Conservation (phyloP, 1,140 invertebrate genomes). For the Pygmarrhopalites habei region DNA sequence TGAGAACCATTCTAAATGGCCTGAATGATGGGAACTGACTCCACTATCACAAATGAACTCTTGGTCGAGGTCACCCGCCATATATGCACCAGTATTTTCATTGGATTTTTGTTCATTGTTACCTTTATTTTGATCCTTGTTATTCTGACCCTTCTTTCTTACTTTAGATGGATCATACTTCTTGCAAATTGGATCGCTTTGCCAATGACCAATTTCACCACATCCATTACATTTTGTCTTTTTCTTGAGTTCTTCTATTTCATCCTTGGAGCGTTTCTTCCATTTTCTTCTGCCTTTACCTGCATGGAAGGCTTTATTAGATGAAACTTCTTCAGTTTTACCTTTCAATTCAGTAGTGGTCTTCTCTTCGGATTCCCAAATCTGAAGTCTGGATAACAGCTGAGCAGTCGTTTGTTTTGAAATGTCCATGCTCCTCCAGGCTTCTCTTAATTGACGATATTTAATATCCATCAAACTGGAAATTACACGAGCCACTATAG, state of each 20-base stretch:
- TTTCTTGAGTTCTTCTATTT: background rate
- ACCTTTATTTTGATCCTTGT: background rate
- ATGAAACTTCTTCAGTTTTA: too few species aligned
- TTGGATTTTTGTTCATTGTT: background rate
- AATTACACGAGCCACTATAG: too few species aligned
- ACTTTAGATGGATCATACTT: background rate
- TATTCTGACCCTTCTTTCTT: too few species aligned
- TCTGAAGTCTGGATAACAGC: constrained; percentile 2
- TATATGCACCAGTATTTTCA: too few species aligned
- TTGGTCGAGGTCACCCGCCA: too few species aligned
- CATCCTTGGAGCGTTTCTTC: background rate
- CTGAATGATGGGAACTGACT: background rate
- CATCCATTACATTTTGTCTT: background rate
- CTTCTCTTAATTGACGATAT: too few species aligned
- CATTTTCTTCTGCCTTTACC: background rate
- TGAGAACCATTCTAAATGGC: background rate
- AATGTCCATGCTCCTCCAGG: too few species aligned
- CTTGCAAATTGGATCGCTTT: too few species aligned
- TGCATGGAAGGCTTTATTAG: too few species aligned
- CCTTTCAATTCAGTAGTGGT: background rate
- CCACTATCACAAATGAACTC: too few species aligned
- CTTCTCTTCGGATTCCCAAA: background rate
- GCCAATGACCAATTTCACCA: background rate
- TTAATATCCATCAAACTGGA: too few species aligned
- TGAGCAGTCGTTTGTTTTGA: too few species aligned